Conservation (phyloP, 2,888 invertebrate genomes). For the Byasa hedistus region DNA sequence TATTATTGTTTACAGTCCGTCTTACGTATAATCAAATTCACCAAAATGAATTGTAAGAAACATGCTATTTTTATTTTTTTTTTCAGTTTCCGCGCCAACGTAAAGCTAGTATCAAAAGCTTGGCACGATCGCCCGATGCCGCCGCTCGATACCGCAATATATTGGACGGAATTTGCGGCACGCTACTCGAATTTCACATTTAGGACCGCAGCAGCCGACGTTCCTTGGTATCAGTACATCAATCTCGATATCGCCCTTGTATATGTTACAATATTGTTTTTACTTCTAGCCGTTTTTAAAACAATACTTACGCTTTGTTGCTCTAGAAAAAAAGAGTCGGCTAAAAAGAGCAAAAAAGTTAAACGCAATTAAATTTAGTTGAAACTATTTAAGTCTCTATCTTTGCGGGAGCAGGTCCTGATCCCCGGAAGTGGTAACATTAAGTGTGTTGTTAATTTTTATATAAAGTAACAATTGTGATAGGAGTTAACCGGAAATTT, state of each 20-base stretch:
- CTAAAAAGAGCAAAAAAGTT: conserved; percentile 30
- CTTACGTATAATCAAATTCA: no score
- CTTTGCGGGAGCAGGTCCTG: no score
- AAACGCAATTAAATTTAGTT: conserved; percentile 34
- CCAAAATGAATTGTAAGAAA: no score
- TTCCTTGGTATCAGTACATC: conserved; percentile 76
- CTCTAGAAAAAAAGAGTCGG: conserved; percentile 29
- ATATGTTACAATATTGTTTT: conserved; percentile 34
- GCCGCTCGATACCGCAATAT: conserved; percentile 81
- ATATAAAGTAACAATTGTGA: conserved; percentile 26
- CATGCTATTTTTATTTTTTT: not conserved
- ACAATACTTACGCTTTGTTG: conserved; percentile 35
- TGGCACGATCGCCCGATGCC: conserved; percentile 81
- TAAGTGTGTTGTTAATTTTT: no score
- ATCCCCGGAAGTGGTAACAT: no score
- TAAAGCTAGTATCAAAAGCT: conserved; percentile 69
- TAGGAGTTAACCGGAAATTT: not conserved
- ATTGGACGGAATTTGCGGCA: conserved; percentile 83
- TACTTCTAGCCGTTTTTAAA: conserved; percentile 34
- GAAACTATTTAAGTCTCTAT: no score
- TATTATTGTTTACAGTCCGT: no score
- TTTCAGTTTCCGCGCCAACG: conserved; percentile 66
- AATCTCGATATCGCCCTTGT: conserved; percentile 54
- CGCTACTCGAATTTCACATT: conserved; percentile 71
- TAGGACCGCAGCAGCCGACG: conserved; percentile 75